Evolutionary conservation across 2,888 invertebrate genomes (phyloP).

Genomic region (Platycheirus rosarum): DNA sequence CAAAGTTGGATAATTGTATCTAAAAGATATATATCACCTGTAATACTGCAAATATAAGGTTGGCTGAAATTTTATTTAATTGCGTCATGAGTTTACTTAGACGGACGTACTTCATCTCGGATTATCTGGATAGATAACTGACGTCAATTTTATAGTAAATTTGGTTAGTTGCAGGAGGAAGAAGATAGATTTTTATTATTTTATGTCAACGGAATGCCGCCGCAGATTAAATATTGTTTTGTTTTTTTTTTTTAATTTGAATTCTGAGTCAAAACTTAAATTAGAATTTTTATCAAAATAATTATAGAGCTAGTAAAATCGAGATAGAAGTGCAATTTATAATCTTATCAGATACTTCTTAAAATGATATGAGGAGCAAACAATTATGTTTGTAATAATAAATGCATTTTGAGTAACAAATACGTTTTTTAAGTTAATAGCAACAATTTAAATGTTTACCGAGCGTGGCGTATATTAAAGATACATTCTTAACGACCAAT

Average conservation of each 20-base stretch:
- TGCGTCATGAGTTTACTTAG: background rate
- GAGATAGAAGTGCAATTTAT: too few relatives aligned
- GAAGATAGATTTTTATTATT: background rate
- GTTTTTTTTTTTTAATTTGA: too few relatives aligned
- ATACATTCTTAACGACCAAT: background rate
- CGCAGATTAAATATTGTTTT: background rate
- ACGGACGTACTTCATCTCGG: background rate
- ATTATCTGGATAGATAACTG: background rate
- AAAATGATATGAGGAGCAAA: too few relatives aligned
- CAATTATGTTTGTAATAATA: background rate
- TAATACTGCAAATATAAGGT: conserved; percentile 15
- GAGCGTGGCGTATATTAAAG: background rate
- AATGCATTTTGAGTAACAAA: background rate
- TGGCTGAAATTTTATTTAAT: background rate
- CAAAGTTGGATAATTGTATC: background rate
- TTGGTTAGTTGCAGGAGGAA: background rate
- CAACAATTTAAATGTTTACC: conserved; percentile 14
- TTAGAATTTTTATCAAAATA: too few relatives aligned
- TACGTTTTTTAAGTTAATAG: background rate
- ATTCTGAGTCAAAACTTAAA: too few relatives aligned
- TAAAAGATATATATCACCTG: background rate
- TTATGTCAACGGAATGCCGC: background rate
- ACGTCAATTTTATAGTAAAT: conserved; percentile 15
- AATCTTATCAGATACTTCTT: too few relatives aligned
- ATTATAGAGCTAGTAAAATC: too few relatives aligned